A percentile compares a stretch with the other conserved stretches of the same genome.
These are phyloP conservation scores for Spheniscus mendiculus DNA, from an alignment of 2,113 vertebrate species.

Conservation along the genomic window DNA sequence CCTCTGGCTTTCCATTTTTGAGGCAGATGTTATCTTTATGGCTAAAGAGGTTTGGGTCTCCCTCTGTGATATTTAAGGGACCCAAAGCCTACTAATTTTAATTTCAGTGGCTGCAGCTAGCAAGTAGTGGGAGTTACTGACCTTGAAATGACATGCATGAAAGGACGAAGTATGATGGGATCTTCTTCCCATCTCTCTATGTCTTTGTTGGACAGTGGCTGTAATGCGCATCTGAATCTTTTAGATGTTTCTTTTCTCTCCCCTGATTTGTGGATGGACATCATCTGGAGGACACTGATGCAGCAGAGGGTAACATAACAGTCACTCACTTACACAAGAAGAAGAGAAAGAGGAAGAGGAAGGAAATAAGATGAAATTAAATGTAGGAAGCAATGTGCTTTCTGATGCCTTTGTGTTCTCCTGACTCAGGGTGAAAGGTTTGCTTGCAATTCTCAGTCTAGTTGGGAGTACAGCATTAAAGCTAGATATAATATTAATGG, in stretches of 20 bases:
- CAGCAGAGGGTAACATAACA: neutral
- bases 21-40: constrained; percentile 58
- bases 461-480: neutral
- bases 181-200: neutral
- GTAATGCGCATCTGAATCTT: neutral
- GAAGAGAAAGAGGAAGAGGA: neutral
- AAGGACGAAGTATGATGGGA: neutral
- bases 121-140: constrained; percentile 8
- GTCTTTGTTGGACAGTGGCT: neutral
- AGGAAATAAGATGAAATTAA: neutral
- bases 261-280: neutral
- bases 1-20: neutral
- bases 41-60: constrained; percentile 37
- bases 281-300: neutral
- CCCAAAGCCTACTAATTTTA: constrained; percentile 26
- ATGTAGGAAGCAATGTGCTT: neutral
- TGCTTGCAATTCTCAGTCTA: neutral
- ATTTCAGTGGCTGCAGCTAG: constrained; percentile 26
- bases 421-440: neutral
- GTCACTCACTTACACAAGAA: neutral
- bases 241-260: neutral
- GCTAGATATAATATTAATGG: neutral
- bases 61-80: constrained; percentile 50
- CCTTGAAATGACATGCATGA: neutral
- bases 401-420: neutral